phyloP scores from a whole-genome alignment of 2,888 invertebrate species.

The Ophion costatus region DNA sequence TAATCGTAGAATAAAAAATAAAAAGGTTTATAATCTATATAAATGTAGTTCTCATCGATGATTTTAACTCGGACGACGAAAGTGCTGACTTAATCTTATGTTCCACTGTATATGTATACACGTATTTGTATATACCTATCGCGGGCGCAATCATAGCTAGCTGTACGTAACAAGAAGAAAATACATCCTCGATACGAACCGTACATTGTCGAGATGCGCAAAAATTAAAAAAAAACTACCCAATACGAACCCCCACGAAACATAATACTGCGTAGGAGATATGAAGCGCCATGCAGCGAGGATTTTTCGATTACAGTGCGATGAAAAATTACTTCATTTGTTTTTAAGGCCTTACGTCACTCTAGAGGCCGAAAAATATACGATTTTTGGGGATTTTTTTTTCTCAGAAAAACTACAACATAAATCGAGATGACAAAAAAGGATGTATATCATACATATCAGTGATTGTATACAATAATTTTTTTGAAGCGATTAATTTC shows the following conservation, averaged over 20 bases:
- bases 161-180: neutral
- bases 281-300: neutral
- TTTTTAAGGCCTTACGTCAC: too few relatives aligned
- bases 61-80: conserved; percentile 65
- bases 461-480: too few relatives aligned
- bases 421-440: too few relatives aligned
- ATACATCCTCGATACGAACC: neutral
- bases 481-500: too few relatives aligned
- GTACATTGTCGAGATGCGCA: neutral
- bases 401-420: too few relatives aligned
- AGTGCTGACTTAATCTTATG: conserved; percentile 57
- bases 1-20: too few relatives aligned
- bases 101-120: conserved; percentile 13
- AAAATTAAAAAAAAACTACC: conserved; percentile 1
- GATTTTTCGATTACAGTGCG: neutral
- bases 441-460: too few relatives aligned
- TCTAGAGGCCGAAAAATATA: too few relatives aligned
- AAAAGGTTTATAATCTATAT: too few relatives aligned
- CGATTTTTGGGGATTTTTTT: too few relatives aligned
- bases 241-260: neutral
- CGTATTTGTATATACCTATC: conserved; percentile 3
- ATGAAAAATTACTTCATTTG: too few relatives aligned
- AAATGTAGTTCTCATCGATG: too few relatives aligned
- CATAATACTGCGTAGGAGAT: neutral
- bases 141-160: conserved; percentile 7